Conservation (phyloP, 2,888 invertebrate species). For the Nomada flava region DNA sequence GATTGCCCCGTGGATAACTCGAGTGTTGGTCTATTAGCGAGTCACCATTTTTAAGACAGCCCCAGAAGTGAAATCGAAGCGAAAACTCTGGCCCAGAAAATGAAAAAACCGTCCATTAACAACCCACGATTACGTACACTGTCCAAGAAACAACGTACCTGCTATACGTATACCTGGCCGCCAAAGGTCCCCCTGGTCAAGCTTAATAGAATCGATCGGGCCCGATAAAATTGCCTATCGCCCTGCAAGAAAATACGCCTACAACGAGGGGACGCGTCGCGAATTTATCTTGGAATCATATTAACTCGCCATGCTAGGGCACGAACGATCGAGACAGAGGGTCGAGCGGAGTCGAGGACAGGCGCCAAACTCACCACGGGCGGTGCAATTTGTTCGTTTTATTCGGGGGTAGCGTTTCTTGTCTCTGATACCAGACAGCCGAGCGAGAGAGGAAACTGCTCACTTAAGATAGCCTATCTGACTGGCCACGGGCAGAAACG, state of each 20-base stretch:
- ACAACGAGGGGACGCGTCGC: constrained; percentile 11
- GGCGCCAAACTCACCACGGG: constrained; percentile 45
- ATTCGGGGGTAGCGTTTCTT: constrained; percentile 46
- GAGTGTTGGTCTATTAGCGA: not conserved
- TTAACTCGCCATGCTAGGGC: constrained; percentile 7
- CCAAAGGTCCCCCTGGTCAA: constrained; percentile 14
- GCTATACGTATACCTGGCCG: not conserved
- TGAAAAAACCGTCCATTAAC: too few species aligned
- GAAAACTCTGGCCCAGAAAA: too few species aligned
- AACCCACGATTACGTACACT: too few species aligned
- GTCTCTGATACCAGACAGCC: constrained; percentile 34
- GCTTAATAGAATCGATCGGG: constrained; percentile 52
- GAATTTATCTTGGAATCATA: constrained; percentile 52
- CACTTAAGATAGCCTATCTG: constrained; percentile 70
- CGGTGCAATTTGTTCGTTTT: constrained; percentile 64
- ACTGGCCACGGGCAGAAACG: constrained; percentile 38
- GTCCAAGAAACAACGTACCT: too few species aligned
- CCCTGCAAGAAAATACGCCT: too few species aligned
- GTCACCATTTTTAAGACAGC: not conserved
- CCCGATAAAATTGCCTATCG: constrained; percentile 59
- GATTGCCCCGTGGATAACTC: not conserved
- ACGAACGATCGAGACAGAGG: too few species aligned
- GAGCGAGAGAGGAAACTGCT: constrained; percentile 54
- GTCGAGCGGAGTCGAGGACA: not conserved
- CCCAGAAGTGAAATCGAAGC: too few species aligned